Evolutionary conservation across 2,888 invertebrate genomes (phyloP).

Genomic region (Gasteruption jaculator): DNA sequence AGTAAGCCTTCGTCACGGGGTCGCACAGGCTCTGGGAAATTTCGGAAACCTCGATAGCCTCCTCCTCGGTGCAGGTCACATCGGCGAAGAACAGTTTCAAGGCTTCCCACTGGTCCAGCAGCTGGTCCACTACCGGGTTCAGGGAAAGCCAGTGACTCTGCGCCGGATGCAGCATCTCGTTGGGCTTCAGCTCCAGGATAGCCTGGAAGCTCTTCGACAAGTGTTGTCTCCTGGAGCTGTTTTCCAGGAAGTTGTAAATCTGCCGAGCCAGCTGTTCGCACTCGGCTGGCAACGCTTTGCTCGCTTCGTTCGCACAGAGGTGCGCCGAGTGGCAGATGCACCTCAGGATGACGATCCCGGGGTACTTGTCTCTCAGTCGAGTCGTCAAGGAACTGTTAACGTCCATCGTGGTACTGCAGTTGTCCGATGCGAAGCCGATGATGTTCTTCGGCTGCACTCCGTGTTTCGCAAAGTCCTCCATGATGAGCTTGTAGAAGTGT

Average conservation of each 20-base stretch:
- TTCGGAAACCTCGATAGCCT: not conserved
- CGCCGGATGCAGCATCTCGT: slow-evolving; percentile 15
- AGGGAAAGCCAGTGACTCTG: slow-evolving; percentile 20
- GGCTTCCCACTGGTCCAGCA: slow-evolving; percentile 18
- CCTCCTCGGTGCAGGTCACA: not conserved
- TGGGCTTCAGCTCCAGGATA: slow-evolving; percentile 12
- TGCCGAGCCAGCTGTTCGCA: slow-evolving; percentile 11
- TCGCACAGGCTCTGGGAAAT: slow-evolving; percentile 4
- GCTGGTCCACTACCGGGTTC: slow-evolving; percentile 9
- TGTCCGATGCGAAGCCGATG: slow-evolving; percentile 19
- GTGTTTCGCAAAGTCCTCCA: too few species aligned
- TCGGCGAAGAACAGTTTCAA: slow-evolving; percentile 14
- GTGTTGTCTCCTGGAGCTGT: slow-evolving; percentile 10
- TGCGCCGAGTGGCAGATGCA: slow-evolving; percentile 20
- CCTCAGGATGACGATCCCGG: slow-evolving; percentile 17
- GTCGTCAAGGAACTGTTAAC: slow-evolving; percentile 16
- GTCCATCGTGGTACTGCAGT: slow-evolving; percentile 21
- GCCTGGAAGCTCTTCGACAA: slow-evolving; percentile 11
- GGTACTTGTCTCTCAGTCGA: slow-evolving; percentile 14
- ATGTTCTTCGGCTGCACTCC: slow-evolving; percentile 17
- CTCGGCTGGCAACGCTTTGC: slow-evolving; percentile 15
- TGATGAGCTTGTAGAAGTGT: too few species aligned
- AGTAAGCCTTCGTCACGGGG: slow-evolving; percentile 3
- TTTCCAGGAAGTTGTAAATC: slow-evolving; percentile 14
- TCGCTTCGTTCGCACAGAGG: slow-evolving; percentile 18